phyloP scores from a whole-genome alignment of 1,140 invertebrate genomes.

The Medauroidea extradentata region DNA sequence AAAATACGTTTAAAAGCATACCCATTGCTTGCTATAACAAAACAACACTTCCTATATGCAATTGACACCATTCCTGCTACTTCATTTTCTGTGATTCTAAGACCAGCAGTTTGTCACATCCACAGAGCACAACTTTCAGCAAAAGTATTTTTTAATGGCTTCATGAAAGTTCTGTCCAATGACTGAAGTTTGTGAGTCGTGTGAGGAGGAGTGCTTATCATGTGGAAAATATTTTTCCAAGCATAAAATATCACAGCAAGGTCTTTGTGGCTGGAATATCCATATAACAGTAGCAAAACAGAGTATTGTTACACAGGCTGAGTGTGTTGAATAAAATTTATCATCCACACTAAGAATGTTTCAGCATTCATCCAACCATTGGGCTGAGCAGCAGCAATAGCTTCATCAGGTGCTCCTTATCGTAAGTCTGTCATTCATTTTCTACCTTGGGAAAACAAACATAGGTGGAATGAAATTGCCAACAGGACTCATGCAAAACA shows the following conservation, averaged over 20 bases:
- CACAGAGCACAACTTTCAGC: conserved; percentile 17
- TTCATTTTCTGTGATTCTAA: conserved; percentile 7
- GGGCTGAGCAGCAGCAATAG: conserved; percentile 15
- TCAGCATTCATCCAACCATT: no score
- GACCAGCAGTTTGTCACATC: neutral
- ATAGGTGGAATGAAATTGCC: conserved; percentile 36
- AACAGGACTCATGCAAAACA: conserved; percentile 31
- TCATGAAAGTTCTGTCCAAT: conserved; percentile 37
- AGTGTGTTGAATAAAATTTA: conserved; percentile 11
- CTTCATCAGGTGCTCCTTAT: conserved; percentile 15
- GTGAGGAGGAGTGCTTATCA: conserved; percentile 38
- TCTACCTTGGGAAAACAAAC: conserved; percentile 36
- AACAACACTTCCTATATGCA: neutral
- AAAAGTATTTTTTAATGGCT: conserved; percentile 38
- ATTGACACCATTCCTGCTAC: neutral
- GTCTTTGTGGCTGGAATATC: conserved; percentile 34
- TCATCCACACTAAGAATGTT: conserved; percentile 24
- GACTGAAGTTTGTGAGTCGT: conserved; percentile 38
- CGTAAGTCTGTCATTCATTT: conserved; percentile 12
- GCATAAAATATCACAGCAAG: conserved; percentile 33
- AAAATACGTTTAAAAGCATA: no score
- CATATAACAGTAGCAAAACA: conserved; percentile 31
- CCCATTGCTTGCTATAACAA: neutral
- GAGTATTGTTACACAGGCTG: conserved; percentile 4
- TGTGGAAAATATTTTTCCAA: conserved; percentile 34